A percentile compares a stretch with the other conserved stretches of the same genome.
phyloP scores from a whole-genome alignment of 2,888 invertebrate genomes.

The Kryphioiulus occultus region DNA sequence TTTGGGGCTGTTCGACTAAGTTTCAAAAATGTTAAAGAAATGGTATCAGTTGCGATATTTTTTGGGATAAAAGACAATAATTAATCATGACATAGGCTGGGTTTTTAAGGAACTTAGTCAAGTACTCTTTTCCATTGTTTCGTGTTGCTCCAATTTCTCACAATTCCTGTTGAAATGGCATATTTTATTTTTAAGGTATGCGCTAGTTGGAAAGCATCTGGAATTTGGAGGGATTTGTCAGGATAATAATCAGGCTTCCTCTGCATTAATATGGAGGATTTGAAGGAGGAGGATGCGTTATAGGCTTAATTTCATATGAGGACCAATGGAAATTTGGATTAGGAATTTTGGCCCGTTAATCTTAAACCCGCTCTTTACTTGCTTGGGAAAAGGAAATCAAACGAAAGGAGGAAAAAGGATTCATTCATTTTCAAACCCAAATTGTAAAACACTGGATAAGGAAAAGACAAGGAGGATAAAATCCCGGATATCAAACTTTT shows the following conservation, averaged over 20 bases:
- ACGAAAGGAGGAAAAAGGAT: not conserved
- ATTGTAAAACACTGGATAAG: too few species aligned
- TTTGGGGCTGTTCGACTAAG: not conserved
- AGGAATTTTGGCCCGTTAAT: not conserved
- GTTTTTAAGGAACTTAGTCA: not conserved
- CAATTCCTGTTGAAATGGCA: constrained; percentile 22
- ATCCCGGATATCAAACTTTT: too few species aligned
- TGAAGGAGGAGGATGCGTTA: not conserved
- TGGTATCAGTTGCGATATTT: too few species aligned
- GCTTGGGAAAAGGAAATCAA: not conserved
- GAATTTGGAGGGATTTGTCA: constrained; percentile 46
- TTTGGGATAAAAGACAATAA: too few species aligned
- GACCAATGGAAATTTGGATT: constrained; percentile 22
- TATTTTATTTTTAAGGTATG: constrained; percentile 42
- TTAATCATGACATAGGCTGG: too few species aligned
- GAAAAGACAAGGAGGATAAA: too few species aligned
- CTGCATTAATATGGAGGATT: not conserved
- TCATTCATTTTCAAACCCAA: not conserved
- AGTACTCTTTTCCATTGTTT: not conserved
- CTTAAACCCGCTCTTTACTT: not conserved
- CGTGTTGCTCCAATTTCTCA: not conserved
- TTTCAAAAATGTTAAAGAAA: too few species aligned
- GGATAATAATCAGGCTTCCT: not conserved
- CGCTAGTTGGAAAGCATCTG: constrained; percentile 29
- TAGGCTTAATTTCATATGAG: not conserved